Evolutionary conservation across 1,140 invertebrate species (phyloP), one percentile per base, ranked within the genome.

Genomic region (Popillia japonica): DNA sequence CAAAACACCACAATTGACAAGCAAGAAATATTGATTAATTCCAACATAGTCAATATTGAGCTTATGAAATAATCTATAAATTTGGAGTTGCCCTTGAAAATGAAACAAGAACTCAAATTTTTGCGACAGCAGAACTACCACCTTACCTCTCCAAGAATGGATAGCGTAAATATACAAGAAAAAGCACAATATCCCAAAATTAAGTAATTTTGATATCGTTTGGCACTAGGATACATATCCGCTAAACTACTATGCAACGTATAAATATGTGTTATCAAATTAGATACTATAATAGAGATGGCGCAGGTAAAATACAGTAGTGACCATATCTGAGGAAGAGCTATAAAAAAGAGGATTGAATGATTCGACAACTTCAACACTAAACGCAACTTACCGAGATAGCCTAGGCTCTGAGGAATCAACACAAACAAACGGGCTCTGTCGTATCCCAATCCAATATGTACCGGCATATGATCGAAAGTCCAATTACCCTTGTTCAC

Each of bases 331-430:
- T 76, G 75, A 9, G 75, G 75, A 27, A 44, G 41, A 23, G 41
- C 72, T 74, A 40, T n/a, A 74, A 41, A 11, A 41, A 41, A 41
- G 4, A 10, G n/a, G n/a, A n/a, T n/a, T n/a, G n/a, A n/a, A n/a
- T n/a, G n/a, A n/a, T n/a, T n/a, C n/a, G n/a, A 72, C 34, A 72
- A 34, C 68, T 22, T 34, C 3, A 6, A 40, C 6, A 17, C 6
- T 61, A 23, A 61, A n/a, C 27, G 14, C 14, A 11, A 42, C 34
- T 74, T 74, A 74, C 72, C 48, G 4, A 76, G 23, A 48, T 76
- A 76, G 14, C 75, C 75, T 55, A 76, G 17, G 9, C 75, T 42
- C 48, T 76, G 75, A 0, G 75, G 75, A 76, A 76, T 76, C 6
- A 34, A 7, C 0, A 76, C 44, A 55, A 48, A 76, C 3, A 44